These are phyloP conservation scores for Sympetrum striolatum DNA, from an alignment of 2,888 invertebrate species.

Conservation along the genomic window DNA sequence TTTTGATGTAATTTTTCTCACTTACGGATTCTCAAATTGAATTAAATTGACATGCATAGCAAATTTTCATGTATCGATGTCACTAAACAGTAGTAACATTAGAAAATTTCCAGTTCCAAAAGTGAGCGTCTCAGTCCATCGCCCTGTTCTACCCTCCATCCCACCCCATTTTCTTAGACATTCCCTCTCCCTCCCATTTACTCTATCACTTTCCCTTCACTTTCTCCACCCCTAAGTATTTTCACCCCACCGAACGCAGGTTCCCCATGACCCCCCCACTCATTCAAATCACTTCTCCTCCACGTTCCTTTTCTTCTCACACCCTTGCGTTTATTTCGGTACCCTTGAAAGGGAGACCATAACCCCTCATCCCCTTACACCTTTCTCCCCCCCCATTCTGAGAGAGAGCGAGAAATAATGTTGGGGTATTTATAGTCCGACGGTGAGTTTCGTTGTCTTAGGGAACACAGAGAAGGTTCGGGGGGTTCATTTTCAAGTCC, in stretches of 20 bases:
- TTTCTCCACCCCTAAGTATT: background rate
- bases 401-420: constrained; percentile 19
- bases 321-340: constrained; percentile 7
- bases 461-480: background rate
- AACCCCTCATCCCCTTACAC: background rate
- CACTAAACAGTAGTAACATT: no score
- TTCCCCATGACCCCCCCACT: background rate
- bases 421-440: background rate
- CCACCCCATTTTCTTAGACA: background rate
- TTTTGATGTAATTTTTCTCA: no score
- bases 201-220: background rate
- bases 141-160: background rate
- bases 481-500: background rate
- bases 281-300: background rate
- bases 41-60: no score
- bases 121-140: background rate
- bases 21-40: no score
- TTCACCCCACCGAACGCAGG: background rate
- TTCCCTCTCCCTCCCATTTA: background rate
- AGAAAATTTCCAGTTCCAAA: no score
- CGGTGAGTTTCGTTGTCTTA: background rate
- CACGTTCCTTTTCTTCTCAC: no score
- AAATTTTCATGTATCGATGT: no score
- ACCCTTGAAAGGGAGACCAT: background rate
- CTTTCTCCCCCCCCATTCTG: background rate